phyloP scores from a whole-genome alignment of 1,140 invertebrate species.

The Pseudobourletiella spinata region DNA sequence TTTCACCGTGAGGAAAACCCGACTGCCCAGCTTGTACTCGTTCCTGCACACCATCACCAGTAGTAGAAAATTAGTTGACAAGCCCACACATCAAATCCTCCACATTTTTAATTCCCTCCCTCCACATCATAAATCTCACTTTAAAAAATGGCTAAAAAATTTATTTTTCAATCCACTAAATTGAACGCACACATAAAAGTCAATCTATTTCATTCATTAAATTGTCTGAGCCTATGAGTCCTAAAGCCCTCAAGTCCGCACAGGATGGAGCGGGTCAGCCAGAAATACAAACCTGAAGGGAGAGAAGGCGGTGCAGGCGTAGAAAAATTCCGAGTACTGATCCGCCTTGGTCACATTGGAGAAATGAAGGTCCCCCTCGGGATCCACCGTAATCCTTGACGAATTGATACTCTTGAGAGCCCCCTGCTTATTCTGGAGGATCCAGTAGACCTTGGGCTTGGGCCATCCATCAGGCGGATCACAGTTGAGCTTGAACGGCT shows the following conservation, averaged over 20 bases:
- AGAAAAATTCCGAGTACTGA: slow-evolving; percentile 66
- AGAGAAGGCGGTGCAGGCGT: slow-evolving; percentile 81
- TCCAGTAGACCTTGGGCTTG: slow-evolving; percentile 85
- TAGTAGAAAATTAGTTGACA: too few relatives aligned
- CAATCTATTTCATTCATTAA: too few relatives aligned
- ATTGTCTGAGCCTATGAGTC: too few relatives aligned
- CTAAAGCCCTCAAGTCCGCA: too few relatives aligned
- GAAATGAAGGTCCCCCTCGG: slow-evolving; percentile 88
- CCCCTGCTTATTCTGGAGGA: slow-evolving; percentile 51
- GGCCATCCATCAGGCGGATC: slow-evolving; percentile 89
- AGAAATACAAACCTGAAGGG: slow-evolving; percentile 51
- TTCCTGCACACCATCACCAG: too few relatives aligned
- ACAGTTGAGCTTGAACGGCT: slow-evolving; percentile 76
- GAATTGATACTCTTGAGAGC: slow-evolving; percentile 81
- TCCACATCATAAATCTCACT: too few relatives aligned
- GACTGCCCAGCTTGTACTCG: slow-evolving; percentile 84
- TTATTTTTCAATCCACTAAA: too few relatives aligned
- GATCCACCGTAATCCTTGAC: slow-evolving; percentile 84
- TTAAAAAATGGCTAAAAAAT: too few relatives aligned
- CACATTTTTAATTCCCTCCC: too few relatives aligned
- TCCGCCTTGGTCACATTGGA: slow-evolving; percentile 82
- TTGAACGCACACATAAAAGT: too few relatives aligned
- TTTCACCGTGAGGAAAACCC: slow-evolving; percentile 65
- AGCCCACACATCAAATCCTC: too few relatives aligned
- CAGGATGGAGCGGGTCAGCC: too few relatives aligned